These are phyloP conservation scores for Pinctada fucata DNA, from an alignment of 2,888 invertebrate genomes.

Conservation along the genomic window DNA sequence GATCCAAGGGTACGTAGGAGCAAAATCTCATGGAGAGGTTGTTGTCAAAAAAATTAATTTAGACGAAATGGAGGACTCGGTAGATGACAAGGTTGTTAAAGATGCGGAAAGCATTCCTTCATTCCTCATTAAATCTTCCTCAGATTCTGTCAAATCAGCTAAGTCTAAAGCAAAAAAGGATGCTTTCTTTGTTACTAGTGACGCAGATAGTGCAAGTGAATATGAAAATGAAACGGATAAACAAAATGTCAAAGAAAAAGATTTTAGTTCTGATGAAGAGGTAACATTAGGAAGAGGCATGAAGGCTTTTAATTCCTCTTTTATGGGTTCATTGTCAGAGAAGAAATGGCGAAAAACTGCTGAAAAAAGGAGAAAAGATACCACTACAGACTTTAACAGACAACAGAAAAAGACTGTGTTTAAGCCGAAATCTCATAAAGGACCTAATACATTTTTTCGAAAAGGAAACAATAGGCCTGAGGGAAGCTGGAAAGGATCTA, in stretches of 20 bases:
- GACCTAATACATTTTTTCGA: too few relatives aligned
- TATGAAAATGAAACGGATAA: slow-evolving; percentile 5
- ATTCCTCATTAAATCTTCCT: slow-evolving; percentile 1
- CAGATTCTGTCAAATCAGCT: neutral
- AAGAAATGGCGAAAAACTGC: slow-evolving; percentile 41
- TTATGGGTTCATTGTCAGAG: slow-evolving; percentile 45
- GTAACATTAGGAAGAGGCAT: slow-evolving; percentile 28
- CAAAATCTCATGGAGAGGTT: slow-evolving; percentile 20
- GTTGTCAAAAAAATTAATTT: slow-evolving; percentile 55
- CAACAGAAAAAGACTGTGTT: too few relatives aligned
- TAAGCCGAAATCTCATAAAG: too few relatives aligned
- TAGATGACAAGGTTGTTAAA: slow-evolving; percentile 16
- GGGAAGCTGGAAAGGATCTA: too few relatives aligned
- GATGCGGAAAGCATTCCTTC: neutral
- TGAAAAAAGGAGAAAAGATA: slow-evolving; percentile 36
- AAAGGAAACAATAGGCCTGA: too few relatives aligned
- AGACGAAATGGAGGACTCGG: slow-evolving; percentile 12
- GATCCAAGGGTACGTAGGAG: neutral
- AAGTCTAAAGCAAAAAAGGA: slow-evolving; percentile 32
- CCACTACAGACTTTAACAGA: slow-evolving; percentile 36
- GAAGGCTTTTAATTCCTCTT: slow-evolving; percentile 50
- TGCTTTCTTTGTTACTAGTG: slow-evolving; percentile 38
- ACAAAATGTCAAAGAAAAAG: slow-evolving; percentile 4
- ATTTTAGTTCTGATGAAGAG: slow-evolving; percentile 14
- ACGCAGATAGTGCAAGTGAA: slow-evolving; percentile 15